Evolutionary conservation across 1,140 invertebrate genomes (phyloP), one percentile per base, ranked within the genome.

Genomic region (Diachasmimorpha longicaudata): DNA sequence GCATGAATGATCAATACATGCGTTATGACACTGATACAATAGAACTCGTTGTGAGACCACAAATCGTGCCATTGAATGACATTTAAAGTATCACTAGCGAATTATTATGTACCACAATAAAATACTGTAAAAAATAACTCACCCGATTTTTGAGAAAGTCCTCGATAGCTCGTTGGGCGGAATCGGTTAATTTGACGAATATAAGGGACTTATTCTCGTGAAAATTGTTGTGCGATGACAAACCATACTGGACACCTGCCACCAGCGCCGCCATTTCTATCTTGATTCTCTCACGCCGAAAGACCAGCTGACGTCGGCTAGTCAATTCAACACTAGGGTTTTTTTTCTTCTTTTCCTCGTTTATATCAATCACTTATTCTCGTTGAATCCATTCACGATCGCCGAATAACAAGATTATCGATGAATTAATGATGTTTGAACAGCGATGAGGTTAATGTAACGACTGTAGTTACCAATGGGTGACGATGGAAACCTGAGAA

Each of bases 151-250:
- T 93, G 83, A 96, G 88, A 91, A 93, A 97, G 86, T 97, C 95
- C 87, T 97, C 95, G 89, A 98, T 95, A 85, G 96, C 94, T 91
- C 94, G 95, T 82, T 94, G 91, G 80, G 96, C 95, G 77, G 96
- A 97, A 93, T 98, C 96, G 83, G 96, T 98, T 85, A 97, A 92
- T 93, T 97, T 98, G 86, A 97, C 95, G 91, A 96, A 96, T 89
- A 97, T 93, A 87, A 97, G 92, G 85, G 95, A 93, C 91, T 96
- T 97, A 90, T 93, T 93, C 91, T 94, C 93, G 91, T 93, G 92
- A 91, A 93, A 93, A 92, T 92, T 92, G 90, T 91, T 92, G 89
- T 95, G 94, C 88, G 96, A 96, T 91, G 95, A 96, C 92, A 97
- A 95, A 91, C 95, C 95, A 95, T 97, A 97, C 92, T 96, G 94